Evolutionary conservation across 2,113 vertebrate species (phyloP).

Genomic region (Dromiciops gliroides): DNA sequence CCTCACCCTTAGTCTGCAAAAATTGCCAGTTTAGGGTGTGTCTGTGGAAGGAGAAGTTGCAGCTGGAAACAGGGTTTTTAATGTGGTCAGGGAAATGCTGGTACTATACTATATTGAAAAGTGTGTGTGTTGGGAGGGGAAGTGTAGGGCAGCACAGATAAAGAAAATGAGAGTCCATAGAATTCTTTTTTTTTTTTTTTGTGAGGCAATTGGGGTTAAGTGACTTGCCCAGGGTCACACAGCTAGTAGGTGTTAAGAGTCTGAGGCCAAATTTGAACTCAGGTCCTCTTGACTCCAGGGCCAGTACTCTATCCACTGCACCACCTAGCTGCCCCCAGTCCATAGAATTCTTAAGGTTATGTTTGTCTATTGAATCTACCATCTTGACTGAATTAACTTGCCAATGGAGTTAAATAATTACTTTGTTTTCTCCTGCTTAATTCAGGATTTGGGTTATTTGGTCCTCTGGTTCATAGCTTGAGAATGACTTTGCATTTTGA

Average conservation of each 20-base stretch:
- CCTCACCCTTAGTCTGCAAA: background rate
- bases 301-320: too few species aligned
- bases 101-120: background rate
- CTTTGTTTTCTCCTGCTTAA: too few species aligned
- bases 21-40: background rate
- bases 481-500: background rate
- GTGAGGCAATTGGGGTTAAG: too few species aligned
- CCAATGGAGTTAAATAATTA: too few species aligned
- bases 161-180: background rate
- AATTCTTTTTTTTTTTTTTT: too few species aligned
- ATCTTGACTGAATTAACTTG: background rate
- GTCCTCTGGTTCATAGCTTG: background rate
- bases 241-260: too few species aligned
- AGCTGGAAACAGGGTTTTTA: background rate
- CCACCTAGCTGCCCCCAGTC: too few species aligned
- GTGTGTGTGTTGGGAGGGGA: background rate
- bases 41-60: background rate
- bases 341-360: background rate
- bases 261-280: too few species aligned
- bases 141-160: background rate
- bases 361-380: background rate
- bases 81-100: background rate
- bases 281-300: too few species aligned
- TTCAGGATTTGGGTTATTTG: background rate
- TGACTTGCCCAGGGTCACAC: too few species aligned